Evolutionary conservation across 2,888 invertebrate genomes (phyloP).

Genomic region (Pharmacophagus antenor): DNA sequence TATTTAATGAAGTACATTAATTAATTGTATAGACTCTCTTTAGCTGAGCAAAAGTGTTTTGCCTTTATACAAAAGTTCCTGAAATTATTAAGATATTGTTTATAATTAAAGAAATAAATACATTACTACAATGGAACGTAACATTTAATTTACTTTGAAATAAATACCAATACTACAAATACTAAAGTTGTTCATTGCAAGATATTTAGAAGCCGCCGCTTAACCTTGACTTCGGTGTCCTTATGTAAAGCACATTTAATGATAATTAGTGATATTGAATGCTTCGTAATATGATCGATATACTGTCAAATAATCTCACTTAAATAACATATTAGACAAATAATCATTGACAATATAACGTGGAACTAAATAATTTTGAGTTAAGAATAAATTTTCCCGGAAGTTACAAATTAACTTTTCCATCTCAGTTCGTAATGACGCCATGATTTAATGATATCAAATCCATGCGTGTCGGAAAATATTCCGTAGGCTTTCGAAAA

Average conservation of each 20-base stretch:
- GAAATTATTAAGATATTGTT: too few relatives aligned
- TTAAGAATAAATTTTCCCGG: conserved; percentile 28
- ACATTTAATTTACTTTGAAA: neutral
- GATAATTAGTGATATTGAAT: too few relatives aligned
- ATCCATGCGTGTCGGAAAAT: conserved; percentile 26
- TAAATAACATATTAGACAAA: neutral
- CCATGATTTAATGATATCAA: conserved; percentile 23
- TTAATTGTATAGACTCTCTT: neutral
- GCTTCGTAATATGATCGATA: neutral
- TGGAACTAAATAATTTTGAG: too few relatives aligned
- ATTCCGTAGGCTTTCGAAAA: conserved; percentile 36
- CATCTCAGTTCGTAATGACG: conserved; percentile 14
- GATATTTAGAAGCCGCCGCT: neutral
- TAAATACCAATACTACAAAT: neutral
- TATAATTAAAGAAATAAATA: too few relatives aligned
- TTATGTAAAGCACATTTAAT: neutral
- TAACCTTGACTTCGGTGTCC: conserved; percentile 2
- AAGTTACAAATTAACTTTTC: conserved; percentile 24
- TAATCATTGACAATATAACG: too few relatives aligned
- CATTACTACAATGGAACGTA: neutral
- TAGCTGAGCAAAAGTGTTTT: neutral
- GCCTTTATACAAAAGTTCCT: conserved; percentile 1
- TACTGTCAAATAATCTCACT: too few relatives aligned
- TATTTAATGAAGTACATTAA: neutral
- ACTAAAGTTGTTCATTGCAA: neutral